Evolutionary conservation across 2,888 invertebrate species (phyloP), one percentile per base, ranked within the genome.

Genomic region (Nezara viridula): DNA sequence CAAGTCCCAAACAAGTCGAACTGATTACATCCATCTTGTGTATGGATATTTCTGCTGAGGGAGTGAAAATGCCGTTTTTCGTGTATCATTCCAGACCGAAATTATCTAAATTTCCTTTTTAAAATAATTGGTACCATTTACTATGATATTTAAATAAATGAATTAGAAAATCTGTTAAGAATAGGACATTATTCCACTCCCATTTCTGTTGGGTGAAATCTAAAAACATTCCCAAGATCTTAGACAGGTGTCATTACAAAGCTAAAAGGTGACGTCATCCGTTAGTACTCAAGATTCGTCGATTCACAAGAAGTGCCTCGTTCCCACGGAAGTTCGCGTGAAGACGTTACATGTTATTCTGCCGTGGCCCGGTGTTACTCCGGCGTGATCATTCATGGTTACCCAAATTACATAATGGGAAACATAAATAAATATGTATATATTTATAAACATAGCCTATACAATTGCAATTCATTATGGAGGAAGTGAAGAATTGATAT

Each of bases 241-340:
- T 32, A 73, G 27, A 27, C 60, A 60, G 37, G 66, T 73, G 66
- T 73, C 66, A 73, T 73, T 73, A 37, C 37, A 73, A 1, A 7
- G 66, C 5, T 5, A 14, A 16, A 32, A 19, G 60, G 24, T 60
- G 66, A 37, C 66, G 66, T 73, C 66, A 73, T 73, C 37, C 19
- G 6, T 73, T 37, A 2, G 66, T 73, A 73, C 66, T 37, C 37
- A 37, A 37, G 37, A 37, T 37, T 37, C 66, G 19, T 21, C 66
- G 19, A 37, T 73, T 37, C 32, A 73, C 66, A 73, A 73, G 60
- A 55, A 60, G 66, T 37, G 66, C 66, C 21, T 6, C 0, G 37
- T 73, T 73, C 66, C 37, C 66, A 73, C 66, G 66, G 66, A 73
- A 73, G 66, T 37, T 73, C 32, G 66, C 66, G 66, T 73, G 66